phyloP scores from a whole-genome alignment of 2,797 vertebrate genomes.

The Eleutherodactylus coqui region DNA sequence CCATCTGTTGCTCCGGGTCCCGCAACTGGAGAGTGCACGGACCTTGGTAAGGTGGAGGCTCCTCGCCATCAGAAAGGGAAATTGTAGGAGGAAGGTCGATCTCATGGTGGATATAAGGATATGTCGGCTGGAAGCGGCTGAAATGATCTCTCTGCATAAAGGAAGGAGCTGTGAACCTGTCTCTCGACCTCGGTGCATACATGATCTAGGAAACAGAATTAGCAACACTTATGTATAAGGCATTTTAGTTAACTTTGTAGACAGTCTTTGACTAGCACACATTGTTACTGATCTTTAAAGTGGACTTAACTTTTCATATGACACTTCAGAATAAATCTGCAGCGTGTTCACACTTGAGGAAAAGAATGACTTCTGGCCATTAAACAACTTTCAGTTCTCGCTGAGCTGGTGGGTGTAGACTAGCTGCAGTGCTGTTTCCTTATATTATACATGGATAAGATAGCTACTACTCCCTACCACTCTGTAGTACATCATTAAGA shows the following conservation, averaged over 20 bases:
- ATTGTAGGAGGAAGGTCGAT: slow-evolving; percentile 90
- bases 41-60: slow-evolving; percentile 86
- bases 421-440: no score
- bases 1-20: slow-evolving; percentile 89
- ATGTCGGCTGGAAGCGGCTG: slow-evolving; percentile 89
- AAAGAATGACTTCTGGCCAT: no score
- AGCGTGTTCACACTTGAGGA: no score
- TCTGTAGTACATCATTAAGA: no score
- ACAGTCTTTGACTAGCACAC: no score
- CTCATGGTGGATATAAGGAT: slow-evolving; percentile 86
- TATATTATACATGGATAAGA: no score
- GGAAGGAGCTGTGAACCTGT: slow-evolving; percentile 79
- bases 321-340: no score
- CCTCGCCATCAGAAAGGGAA: slow-evolving; percentile 87
- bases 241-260: not conserved
- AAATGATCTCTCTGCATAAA: slow-evolving; percentile 86
- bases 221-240: not conserved
- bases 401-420: no score
- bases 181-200: slow-evolving; percentile 79
- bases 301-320: no score
- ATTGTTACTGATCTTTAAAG: no score
- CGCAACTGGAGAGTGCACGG: slow-evolving; percentile 86
- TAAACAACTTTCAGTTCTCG: no score
- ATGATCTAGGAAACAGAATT: slow-evolving; percentile 76
- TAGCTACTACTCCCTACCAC: no score